phyloP scores from a whole-genome alignment of 2,888 invertebrate species.

The Caenorhabditis becei region DNA sequence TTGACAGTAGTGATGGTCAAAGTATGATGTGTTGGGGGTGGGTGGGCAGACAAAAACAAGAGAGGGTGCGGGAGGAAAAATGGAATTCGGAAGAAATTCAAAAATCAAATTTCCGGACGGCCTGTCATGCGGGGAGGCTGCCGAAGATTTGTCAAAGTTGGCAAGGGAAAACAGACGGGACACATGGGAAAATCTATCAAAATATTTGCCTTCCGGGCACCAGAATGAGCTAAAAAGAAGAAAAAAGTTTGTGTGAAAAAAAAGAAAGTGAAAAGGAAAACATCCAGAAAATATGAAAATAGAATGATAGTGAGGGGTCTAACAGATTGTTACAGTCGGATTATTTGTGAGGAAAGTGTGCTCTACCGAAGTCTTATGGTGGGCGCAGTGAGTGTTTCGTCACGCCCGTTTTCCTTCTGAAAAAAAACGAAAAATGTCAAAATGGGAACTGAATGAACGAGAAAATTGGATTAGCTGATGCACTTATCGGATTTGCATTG shows the following conservation, averaged over 20 bases:
- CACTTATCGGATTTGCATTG: conserved; percentile 4
- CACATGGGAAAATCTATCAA: conserved; percentile 55
- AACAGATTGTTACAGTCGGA: too few relatives aligned
- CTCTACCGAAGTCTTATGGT: too few relatives aligned
- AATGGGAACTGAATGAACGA: neutral
- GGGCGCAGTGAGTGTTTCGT: too few relatives aligned
- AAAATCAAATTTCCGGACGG: conserved; percentile 56
- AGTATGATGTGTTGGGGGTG: neutral
- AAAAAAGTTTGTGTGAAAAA: conserved; percentile 18
- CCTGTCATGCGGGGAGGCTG: conserved; percentile 35
- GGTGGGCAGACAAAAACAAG: conserved; percentile 40
- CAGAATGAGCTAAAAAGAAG: conserved; percentile 30
- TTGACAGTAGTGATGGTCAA: neutral
- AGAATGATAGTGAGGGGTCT: too few relatives aligned
- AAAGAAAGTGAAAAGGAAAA: conserved; percentile 13
- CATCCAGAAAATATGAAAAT: conserved; percentile 14
- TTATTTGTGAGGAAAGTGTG: too few relatives aligned
- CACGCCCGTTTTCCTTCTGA: neutral
- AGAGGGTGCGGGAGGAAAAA: conserved; percentile 15
- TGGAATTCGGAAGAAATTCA: conserved; percentile 32
- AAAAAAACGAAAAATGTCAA: neutral
- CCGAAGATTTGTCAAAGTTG: conserved; percentile 54
- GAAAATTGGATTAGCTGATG: neutral
- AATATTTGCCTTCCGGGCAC: conserved; percentile 53
- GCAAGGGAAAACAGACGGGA: conserved; percentile 2